Evolutionary conservation across 2,797 vertebrate species (phyloP), one percentile per base, ranked within the genome.

Genomic region (Thunnus albacares): DNA sequence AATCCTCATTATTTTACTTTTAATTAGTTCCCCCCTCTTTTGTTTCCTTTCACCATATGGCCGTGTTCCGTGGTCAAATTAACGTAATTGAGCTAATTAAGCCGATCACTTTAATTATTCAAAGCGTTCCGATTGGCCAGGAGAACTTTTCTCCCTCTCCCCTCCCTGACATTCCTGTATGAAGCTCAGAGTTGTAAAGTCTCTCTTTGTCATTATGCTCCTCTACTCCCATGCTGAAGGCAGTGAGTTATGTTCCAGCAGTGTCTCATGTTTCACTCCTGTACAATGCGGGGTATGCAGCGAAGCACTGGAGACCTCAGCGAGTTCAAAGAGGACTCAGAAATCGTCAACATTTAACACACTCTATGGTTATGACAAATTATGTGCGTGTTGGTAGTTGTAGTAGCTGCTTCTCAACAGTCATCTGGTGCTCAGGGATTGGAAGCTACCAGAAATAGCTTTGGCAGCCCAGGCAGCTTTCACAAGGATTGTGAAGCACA

Each of bases 71-170:
- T 96, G 96, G 95, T 96, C 96, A 96, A 96, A 97, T 96, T 95
- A 96, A 96, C 94, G 94, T 97, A 96, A 96, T 96, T 96, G 96
- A 96, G 96, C 95, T 96, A 96, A 97, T 97, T 97, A 96, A 96
- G 94, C 92, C 94, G 94, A 96, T 97, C 96, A 96, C 93, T 96
- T 97, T 96, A 96, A 97, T 96, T 96, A 96, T 96, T 97, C 96
- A 96, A 94, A 95, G 94, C 90, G 65, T 85, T 95, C 94, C 91
- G 94, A 96, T 96, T 96, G 96, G 95, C 89, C 89, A 88, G 91
- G 93, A 94, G 92, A 89, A 91, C 84, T 93, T 93, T 92, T 87
- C 86, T 88, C 82, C 83, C 82, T 91, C 87, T 90, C 88, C 87
- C 90, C 87, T 90, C 83, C 80, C 90, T 90, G 88, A 92, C 94